These are phyloP conservation scores for Bovichtus variegatus DNA, from an alignment of 2,797 vertebrate species.

Conservation along the genomic window DNA sequence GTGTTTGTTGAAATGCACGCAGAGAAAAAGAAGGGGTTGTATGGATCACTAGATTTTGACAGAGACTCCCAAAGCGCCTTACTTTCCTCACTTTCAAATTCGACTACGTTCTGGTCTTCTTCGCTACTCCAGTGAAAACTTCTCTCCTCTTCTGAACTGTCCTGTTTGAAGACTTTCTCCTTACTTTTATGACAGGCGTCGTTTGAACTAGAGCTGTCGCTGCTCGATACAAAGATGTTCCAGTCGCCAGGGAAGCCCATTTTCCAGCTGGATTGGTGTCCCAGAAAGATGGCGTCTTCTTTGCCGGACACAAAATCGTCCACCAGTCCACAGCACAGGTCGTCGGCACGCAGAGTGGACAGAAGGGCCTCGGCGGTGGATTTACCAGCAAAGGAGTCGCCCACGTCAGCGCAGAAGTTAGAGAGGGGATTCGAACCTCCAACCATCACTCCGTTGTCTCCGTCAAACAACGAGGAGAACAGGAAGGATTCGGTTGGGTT, in stretches of 20 bases:
- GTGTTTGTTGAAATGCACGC: conserved; percentile 78
- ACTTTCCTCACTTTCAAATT: conserved; percentile 78
- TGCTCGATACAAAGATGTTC: conserved; percentile 79
- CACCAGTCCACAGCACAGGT: conserved; percentile 84
- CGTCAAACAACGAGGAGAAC: conserved; percentile 85
- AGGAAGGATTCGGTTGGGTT: conserved; percentile 81
- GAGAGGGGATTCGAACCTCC: conserved; percentile 77
- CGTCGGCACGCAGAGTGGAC: conserved; percentile 82
- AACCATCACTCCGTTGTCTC: conserved; percentile 77
- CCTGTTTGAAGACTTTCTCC: conserved; percentile 44
- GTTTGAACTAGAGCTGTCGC: conserved; percentile 56
- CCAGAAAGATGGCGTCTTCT: conserved; percentile 78
- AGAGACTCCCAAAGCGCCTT: conserved; percentile 81
- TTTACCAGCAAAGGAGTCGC: conserved; percentile 74
- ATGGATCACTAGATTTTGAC: conserved; percentile 78
- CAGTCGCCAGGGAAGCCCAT: conserved; percentile 81
- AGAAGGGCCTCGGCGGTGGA: conserved; percentile 82
- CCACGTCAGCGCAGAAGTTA: conserved; percentile 73
- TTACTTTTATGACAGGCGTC: conserved; percentile 39
- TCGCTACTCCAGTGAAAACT: conserved; percentile 75
- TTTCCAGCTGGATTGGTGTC: conserved; percentile 80
- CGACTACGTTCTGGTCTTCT: conserved; percentile 63
- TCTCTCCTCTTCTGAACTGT: conserved; percentile 67
- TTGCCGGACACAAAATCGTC: conserved; percentile 83
- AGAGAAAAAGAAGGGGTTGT: conserved; percentile 83